Conservation (phyloP, 2,888 invertebrate species). For the Magallana nippona region DNA sequence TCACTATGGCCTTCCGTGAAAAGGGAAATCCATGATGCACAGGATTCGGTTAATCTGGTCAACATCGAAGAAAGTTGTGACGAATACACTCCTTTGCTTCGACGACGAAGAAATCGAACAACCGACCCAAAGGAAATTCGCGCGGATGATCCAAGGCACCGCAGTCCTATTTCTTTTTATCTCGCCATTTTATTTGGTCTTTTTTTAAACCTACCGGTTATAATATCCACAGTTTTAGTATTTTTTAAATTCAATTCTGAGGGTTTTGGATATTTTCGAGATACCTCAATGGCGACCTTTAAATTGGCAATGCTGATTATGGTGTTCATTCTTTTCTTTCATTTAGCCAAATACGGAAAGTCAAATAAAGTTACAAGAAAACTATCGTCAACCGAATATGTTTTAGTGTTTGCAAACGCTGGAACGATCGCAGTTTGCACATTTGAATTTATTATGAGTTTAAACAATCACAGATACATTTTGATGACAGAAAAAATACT, state of each 20-base stretch:
- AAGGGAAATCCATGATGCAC: neutral
- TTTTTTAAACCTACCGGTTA: conserved; percentile 3
- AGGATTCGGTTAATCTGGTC: neutral
- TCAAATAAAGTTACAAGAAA: neutral
- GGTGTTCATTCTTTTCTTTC: conserved; percentile 17
- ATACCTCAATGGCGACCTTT: neutral
- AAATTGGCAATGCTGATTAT: conserved; percentile 34
- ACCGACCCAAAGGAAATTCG: neutral
- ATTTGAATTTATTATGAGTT: conserved; percentile 23
- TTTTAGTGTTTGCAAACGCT: conserved; percentile 25
- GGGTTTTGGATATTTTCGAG: neutral
- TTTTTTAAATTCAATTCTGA: neutral
- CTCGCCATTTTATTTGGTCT: conserved; percentile 35
- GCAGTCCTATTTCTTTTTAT: conserved; percentile 33
- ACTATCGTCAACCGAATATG: conserved; percentile 33
- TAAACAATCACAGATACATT: neutral
- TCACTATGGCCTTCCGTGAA: conserved; percentile 18
- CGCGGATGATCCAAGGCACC: neutral
- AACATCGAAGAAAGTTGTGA: conserved; percentile 9
- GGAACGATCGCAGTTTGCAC: conserved; percentile 36
- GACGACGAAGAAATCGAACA: neutral
- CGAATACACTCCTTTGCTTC: neutral
- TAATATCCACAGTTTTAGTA: neutral
- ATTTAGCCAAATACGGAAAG: neutral
- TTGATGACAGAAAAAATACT: conserved; percentile 22